These are phyloP conservation scores for Bradypus variegatus DNA, from an alignment of 2,797 vertebrate genomes.

Conservation along the genomic window DNA sequence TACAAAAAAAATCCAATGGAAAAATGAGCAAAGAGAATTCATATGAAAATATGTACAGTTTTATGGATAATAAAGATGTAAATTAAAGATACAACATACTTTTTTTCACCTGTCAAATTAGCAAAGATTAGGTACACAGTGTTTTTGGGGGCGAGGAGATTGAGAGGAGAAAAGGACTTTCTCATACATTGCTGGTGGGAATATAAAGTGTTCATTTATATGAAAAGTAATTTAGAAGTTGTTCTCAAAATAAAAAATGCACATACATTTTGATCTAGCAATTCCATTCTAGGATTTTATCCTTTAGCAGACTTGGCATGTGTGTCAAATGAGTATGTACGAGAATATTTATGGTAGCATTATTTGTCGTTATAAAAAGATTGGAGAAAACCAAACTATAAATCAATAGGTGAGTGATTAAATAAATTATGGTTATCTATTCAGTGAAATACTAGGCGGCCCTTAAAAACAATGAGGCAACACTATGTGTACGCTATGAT, in stretches of 20 bases:
- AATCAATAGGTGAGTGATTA: not conserved
- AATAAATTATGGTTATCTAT: constrained; percentile 30
- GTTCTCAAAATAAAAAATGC: constrained; percentile 30
- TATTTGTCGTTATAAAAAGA: constrained; percentile 32
- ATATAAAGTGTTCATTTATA: constrained; percentile 14
- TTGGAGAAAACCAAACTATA: not conserved
- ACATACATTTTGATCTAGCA: constrained; percentile 31
- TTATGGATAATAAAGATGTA: constrained; percentile 38
- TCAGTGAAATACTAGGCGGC: not conserved
- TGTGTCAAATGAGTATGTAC: constrained; percentile 21
- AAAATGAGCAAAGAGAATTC: constrained; percentile 35
- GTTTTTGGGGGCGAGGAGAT: not conserved
- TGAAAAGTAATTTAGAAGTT: constrained; percentile 40
- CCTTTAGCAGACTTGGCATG: constrained; percentile 2
- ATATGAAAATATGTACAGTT: constrained; percentile 23
- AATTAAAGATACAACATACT: not conserved
- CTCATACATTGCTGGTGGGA: constrained; percentile 39
- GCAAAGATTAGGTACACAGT: not conserved
- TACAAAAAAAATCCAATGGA: constrained; percentile 20
- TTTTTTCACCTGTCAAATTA: constrained; percentile 3
- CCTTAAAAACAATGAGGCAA: constrained; percentile 2
- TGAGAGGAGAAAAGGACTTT: not conserved
- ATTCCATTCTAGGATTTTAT: constrained; percentile 37
- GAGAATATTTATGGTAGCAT: constrained; percentile 17
- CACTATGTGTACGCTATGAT: not conserved